Percentiles rank a stretch among this genome's conserved stretches.
Evolutionary conservation across 2,797 vertebrate genomes (phyloP).

Genomic region (Phalloptychus januarius): DNA sequence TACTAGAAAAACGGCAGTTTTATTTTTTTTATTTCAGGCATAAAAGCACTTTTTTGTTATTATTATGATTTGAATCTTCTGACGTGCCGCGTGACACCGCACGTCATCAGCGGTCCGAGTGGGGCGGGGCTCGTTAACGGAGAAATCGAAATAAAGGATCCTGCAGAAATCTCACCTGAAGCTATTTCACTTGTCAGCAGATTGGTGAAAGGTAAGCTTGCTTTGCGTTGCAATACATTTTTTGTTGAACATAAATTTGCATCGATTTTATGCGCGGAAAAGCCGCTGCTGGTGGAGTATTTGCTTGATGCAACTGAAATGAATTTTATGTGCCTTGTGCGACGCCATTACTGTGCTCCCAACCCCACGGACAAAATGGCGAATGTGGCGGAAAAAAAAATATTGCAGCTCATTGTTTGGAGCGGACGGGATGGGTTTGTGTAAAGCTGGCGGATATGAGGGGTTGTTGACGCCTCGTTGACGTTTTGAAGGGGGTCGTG

Average conservation of each 20-base stretch:
- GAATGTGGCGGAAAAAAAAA: constrained; percentile 47
- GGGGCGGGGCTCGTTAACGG: constrained; percentile 81
- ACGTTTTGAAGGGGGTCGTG: background rate
- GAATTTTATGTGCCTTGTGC: constrained; percentile 73
- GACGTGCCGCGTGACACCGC: constrained; percentile 42
- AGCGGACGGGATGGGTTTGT: background rate
- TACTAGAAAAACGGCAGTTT: background rate
- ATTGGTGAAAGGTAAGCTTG: constrained; percentile 70
- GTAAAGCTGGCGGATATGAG: background rate
- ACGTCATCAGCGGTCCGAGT: constrained; percentile 57
- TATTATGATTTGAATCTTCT: constrained; percentile 16
- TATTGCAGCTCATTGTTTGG: constrained; percentile 6
- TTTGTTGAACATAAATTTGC: constrained; percentile 8
- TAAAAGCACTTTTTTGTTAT: background rate
- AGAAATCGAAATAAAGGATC: constrained; percentile 83
- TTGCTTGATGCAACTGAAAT: constrained; percentile 60
- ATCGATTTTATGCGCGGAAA: background rate
- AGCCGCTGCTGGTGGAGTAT: background rate
- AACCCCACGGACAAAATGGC: constrained; percentile 85
- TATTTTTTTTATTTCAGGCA: background rate
- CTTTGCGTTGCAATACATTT: rapidly evolving
- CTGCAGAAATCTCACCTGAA: constrained; percentile 71
- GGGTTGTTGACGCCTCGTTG: rapidly evolving
- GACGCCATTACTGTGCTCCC: constrained; percentile 83
- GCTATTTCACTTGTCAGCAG: constrained; percentile 53